Evolutionary conservation across 2,797 vertebrate genomes (phyloP), one percentile per base, ranked within the genome.

Genomic region (Bovichtus diacanthus): DNA sequence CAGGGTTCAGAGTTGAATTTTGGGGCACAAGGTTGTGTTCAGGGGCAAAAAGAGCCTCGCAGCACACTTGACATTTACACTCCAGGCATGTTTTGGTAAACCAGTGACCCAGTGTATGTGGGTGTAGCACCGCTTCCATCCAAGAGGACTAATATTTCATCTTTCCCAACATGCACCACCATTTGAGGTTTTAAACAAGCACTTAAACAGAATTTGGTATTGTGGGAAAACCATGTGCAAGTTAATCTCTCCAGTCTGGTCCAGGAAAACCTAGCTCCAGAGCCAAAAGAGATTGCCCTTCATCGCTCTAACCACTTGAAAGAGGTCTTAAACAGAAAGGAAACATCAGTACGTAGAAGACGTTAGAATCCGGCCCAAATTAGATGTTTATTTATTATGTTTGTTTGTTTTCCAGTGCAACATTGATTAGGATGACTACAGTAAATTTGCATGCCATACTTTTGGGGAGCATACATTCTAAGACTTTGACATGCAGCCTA

Each of bases 201-300:
- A 78, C 70, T 88, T 79, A 76, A 88, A 82, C 83, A 78, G 84
- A 85, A 80, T 90, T 90, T 85, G 80, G 85, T 80, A 83, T 78
- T 86, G 90, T 90, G 86, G 86, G 90, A 91, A 88, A 87, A 86
- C 63, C 78, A 86, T 90, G 79, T 82, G 80, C 66, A 61, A 83
- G 82, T 67, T 90, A 87, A 89, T 88, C 79, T 85, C 72, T 84
- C 73, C 64, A 47, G 75, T 81, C 78, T 89, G 81, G 78, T 87
- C 84, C 84, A 89, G 83, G 87, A 88, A 91, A 91, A 90, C 78
- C 67, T 65, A 21, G 31, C 70, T 73, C 38, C 36, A 9, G 53
- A 80, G 86, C 88, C 88, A 92, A 68, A 76, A 90, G 72, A 80
- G 76, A 76, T 86, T 92, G 80, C 80, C 87, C 80, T 88, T 65